Evolutionary conservation across 2,888 invertebrate species (phyloP).

Genomic region (Trachelus stipa): DNA sequence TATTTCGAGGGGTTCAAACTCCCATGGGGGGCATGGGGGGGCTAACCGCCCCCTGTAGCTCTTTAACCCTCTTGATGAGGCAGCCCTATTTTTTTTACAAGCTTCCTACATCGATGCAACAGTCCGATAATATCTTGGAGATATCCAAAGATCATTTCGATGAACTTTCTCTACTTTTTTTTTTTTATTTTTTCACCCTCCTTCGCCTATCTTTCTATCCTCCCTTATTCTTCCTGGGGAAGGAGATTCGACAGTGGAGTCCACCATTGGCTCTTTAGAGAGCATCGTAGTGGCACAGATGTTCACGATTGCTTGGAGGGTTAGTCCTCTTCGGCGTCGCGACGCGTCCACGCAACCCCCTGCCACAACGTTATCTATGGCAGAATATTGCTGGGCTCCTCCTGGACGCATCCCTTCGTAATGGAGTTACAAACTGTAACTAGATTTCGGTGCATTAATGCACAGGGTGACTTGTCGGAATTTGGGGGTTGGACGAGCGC

Average conservation of each 20-base stretch:
- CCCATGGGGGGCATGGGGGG: not conserved
- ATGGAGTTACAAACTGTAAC: constrained; percentile 63
- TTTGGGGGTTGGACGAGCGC: not conserved
- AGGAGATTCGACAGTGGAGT: not conserved
- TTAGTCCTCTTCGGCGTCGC: not conserved
- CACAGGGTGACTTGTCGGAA: not conserved
- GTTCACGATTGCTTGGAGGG: not conserved
- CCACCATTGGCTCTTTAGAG: not conserved
- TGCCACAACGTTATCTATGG: not conserved
- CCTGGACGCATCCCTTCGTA: constrained; percentile 32
- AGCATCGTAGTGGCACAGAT: not conserved
- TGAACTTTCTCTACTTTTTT: not conserved
- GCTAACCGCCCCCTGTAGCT: not conserved
- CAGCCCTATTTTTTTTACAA: not conserved
- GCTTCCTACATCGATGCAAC: not conserved
- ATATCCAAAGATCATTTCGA: not conserved
- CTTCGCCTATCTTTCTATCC: not conserved
- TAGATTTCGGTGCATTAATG: constrained; percentile 57
- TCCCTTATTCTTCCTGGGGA: not conserved
- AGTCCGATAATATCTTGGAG: not conserved
- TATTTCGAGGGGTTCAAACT: constrained; percentile 57
- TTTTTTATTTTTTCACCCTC: not conserved
- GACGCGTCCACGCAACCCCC: not conserved
- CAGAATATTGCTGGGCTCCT: not conserved
- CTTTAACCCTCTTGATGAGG: not conserved